Conservation (phyloP, 1,140 invertebrate species). For the Papilio aristodemus region DNA sequence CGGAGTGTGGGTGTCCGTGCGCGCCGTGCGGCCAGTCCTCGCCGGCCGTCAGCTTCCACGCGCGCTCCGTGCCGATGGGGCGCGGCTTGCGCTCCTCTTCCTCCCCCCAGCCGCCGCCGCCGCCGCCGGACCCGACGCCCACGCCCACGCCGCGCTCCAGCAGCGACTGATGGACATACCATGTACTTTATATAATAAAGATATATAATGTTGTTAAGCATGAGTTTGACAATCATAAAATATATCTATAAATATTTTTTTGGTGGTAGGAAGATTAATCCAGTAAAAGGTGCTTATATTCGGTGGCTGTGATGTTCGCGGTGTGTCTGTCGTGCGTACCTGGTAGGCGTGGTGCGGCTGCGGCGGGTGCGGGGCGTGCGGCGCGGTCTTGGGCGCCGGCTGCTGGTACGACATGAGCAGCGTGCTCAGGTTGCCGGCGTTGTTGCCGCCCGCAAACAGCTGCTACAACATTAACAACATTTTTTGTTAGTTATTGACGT, state of each 20-base stretch:
- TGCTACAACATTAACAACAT: constrained; percentile 42
- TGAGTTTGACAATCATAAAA: too few species aligned
- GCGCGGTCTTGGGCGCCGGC: constrained; percentile 71
- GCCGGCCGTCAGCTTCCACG: constrained; percentile 82
- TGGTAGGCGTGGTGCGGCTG: constrained; percentile 74
- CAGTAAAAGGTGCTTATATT: too few species aligned
- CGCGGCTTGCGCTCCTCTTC: constrained; percentile 87
- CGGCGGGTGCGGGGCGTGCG: constrained; percentile 66
- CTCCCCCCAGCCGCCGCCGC: constrained; percentile 56
- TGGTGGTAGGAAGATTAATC: too few species aligned
- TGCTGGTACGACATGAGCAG: constrained; percentile 69
- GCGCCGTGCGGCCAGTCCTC: constrained; percentile 64
- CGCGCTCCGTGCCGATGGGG: constrained; percentile 88
- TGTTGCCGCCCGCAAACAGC: constrained; percentile 58
- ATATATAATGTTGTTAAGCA: too few species aligned
- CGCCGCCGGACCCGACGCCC: constrained; percentile 42
- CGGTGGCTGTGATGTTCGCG: background rate
- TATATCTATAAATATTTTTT: too few species aligned
- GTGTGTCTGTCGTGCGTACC: constrained; percentile 38
- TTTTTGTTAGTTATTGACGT: too few species aligned
- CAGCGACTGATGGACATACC: constrained; percentile 53
- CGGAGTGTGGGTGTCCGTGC: constrained; percentile 46
- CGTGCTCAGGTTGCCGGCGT: constrained; percentile 71
- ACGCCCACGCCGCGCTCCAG: constrained; percentile 63
- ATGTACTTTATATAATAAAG: background rate